Conservation (phyloP, 2,888 invertebrate species). For the Xestia ashworthii region DNA sequence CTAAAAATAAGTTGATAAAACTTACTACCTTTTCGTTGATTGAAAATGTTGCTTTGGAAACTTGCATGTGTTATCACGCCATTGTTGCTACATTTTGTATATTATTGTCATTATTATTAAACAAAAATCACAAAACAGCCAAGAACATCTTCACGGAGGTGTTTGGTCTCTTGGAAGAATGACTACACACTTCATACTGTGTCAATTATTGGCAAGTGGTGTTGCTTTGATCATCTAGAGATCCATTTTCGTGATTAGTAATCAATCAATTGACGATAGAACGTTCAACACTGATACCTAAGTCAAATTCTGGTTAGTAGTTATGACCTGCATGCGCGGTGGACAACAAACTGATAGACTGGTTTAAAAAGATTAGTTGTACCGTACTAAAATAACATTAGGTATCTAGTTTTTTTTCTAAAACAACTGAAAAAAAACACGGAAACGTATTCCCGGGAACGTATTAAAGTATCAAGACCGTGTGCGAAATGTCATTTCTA, state of each 20-base stretch:
- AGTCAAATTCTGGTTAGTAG: neutral
- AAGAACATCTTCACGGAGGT: neutral
- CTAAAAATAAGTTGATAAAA: neutral
- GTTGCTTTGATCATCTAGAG: neutral
- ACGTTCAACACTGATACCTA: neutral
- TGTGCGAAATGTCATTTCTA: neutral
- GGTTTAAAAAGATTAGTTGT: neutral
- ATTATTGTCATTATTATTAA: neutral
- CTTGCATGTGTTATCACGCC: neutral
- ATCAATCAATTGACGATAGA: conserved; percentile 12
- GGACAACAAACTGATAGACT: neutral
- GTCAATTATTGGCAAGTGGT: neutral
- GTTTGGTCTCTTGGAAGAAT: neutral
- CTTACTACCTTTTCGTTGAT: too few species aligned
- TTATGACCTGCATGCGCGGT: neutral
- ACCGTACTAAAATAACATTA: too few species aligned
- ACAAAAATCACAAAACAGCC: neutral
- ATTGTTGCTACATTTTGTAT: neutral
- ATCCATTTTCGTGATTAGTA: conserved; percentile 18
- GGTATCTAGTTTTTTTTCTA: too few species aligned
- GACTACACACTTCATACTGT: neutral
- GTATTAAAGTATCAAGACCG: neutral
- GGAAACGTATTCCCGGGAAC: neutral
- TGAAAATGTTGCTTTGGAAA: too few species aligned
- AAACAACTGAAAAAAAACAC: neutral